A percentile compares a stretch with the other conserved stretches of the same genome.
These are phyloP conservation scores for Anthoptus insignis DNA, from an alignment of 2,888 invertebrate genomes.

Conservation along the genomic window DNA sequence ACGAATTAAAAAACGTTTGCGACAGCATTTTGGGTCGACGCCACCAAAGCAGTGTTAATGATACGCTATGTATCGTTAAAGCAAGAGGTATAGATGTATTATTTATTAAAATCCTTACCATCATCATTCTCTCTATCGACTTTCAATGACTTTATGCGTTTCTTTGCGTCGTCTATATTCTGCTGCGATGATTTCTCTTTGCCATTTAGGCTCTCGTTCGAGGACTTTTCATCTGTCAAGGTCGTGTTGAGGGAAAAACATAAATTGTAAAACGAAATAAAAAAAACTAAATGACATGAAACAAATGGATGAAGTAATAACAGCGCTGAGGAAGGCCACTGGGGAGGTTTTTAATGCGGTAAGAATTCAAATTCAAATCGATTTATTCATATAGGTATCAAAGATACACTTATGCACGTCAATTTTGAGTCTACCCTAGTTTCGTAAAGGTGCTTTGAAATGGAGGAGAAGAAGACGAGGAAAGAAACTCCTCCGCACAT, in stretches of 20 bases:
- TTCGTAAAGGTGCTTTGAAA: no score
- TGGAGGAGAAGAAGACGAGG: no score
- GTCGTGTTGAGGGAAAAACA: slow-evolving; percentile 46
- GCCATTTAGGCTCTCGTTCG: slow-evolving; percentile 65
- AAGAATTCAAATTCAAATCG: no score
- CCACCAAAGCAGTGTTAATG: slow-evolving; percentile 25
- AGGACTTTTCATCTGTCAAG: slow-evolving; percentile 63
- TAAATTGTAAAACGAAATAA: slow-evolving; percentile 47
- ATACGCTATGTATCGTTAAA: slow-evolving; percentile 4
- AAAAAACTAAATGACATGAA: slow-evolving; percentile 29
- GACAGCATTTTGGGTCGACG: background rate
- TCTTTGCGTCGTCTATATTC: slow-evolving; percentile 78
- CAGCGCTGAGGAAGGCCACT: no score
- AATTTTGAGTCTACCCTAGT: no score
- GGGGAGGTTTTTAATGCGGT: no score
- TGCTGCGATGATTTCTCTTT: slow-evolving; percentile 73
- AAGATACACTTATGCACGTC: no score
- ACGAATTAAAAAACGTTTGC: no score
- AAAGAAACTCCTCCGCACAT: no score
- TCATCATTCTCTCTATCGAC: slow-evolving; percentile 81
- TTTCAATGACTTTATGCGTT: slow-evolving; percentile 80
- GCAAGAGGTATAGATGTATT: slow-evolving; percentile 13
- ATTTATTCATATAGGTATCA: no score
- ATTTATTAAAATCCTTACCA: slow-evolving; percentile 66
- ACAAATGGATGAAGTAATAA: slow-evolving; percentile 15